Evolutionary conservation across 2,888 invertebrate genomes (phyloP).

Genomic region (Polyommatus icarus): DNA sequence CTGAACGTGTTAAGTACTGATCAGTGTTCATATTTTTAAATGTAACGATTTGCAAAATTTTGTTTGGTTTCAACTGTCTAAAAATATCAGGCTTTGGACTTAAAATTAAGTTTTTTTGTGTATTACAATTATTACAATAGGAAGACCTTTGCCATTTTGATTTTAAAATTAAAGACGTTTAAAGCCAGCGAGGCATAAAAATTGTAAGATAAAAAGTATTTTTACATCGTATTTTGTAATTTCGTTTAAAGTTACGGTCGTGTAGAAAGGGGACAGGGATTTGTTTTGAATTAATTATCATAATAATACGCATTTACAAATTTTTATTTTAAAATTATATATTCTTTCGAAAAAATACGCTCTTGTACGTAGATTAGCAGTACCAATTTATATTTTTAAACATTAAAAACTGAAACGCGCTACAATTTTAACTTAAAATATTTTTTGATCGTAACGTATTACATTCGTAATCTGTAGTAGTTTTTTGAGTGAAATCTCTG

Average conservation of each 20-base stretch:
- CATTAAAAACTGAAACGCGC: not conserved
- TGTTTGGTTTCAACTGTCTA: no score
- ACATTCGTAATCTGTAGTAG: no score
- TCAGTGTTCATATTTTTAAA: no score
- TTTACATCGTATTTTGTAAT: conserved; percentile 13
- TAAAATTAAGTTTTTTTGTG: not conserved
- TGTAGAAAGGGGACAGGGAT: not conserved
- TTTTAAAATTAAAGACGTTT: not conserved
- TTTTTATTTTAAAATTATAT: not conserved
- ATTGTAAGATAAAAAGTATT: not conserved
- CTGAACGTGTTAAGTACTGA: no score
- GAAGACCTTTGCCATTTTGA: conserved; percentile 6
- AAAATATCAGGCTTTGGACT: not conserved
- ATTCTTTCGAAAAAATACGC: not conserved
- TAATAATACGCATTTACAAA: not conserved
- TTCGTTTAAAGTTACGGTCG: conserved; percentile 12
- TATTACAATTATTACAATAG: not conserved
- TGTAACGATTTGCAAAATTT: no score
- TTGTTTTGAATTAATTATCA: conserved; percentile 8
- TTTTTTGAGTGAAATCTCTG: no score
- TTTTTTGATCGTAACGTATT: not conserved
- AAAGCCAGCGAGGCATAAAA: not conserved
- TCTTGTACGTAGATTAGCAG: not conserved
- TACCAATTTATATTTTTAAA: not conserved
- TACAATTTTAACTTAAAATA: not conserved